These are phyloP conservation scores for Paradisaea rubra DNA, from an alignment of 2,113 vertebrate genomes.

Conservation along the genomic window DNA sequence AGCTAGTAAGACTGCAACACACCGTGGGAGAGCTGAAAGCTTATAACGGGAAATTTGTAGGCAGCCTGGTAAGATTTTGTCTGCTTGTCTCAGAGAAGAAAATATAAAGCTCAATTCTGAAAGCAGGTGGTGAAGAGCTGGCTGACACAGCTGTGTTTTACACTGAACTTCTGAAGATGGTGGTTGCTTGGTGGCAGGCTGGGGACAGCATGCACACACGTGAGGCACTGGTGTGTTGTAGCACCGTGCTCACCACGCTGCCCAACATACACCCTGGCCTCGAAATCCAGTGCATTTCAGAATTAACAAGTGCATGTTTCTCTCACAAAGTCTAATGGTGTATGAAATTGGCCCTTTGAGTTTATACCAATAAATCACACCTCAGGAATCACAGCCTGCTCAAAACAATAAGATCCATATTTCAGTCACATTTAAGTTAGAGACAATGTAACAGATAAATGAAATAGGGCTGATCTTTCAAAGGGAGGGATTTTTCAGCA, in stretches of 20 bases:
- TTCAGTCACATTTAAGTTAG: neutral
- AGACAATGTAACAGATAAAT: neutral
- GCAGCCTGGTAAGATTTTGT: neutral
- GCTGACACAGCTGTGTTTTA: neutral
- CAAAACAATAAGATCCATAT: neutral
- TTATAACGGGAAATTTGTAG: fast-evolving
- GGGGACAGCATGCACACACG: neutral
- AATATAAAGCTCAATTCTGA: neutral
- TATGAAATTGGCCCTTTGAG: neutral
- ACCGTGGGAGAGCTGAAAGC: neutral
- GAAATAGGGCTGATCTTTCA: neutral
- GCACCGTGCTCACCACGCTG: neutral
- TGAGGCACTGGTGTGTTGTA: fast-evolving
- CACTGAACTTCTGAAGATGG: neutral
- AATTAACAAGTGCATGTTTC: neutral
- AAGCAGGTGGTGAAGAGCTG: neutral
- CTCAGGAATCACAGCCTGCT: neutral
- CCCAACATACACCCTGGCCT: neutral
- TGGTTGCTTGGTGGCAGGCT: neutral
- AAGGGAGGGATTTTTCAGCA: neutral
- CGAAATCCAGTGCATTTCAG: neutral
- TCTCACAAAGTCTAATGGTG: neutral
- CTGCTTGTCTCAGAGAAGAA: neutral
- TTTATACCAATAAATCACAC: neutral
- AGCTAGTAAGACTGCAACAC: neutral